Evolutionary conservation across 2,888 invertebrate genomes (phyloP), one percentile per base, ranked within the genome.

Genomic region (Macaria liturata): DNA sequence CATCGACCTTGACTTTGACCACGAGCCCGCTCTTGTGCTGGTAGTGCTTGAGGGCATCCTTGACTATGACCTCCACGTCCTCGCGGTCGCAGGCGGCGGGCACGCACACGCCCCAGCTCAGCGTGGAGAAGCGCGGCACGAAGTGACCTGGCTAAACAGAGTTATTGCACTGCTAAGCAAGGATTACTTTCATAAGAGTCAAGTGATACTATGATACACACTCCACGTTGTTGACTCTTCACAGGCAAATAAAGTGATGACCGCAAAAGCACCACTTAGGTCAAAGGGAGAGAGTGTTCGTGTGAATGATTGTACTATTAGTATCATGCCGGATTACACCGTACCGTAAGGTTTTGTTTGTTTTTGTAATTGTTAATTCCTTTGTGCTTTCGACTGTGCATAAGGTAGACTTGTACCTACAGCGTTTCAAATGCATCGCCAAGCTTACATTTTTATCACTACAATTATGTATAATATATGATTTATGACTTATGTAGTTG

Each of bases 31-130:
- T 92, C 65, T 92, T 93, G 67, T 94, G 94, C 71, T 91, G 89
- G 73, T 95, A 95, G 46, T 92, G 92, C 49, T 92, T 89, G 64
- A 95, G 74, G 52, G 94, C 93, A 59, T 93, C 92, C 65, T 93
- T 92, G 64, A 95, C 75, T 61, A 94, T 81, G 66, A 83, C 81
- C 69, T 93, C 92, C 20, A 94, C 94, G 70, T 94, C 93, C 46
- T 92, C 88, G 31, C 93, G 88, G 30, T 92, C 87, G 75, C 95
- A 95, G 7, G 93, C 92, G 3, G 94, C 91, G 1, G 95, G 95
- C 49, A 95, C 86, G 74, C 95, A 95, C 30, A 95, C 80, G 0
- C 94, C 95, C 95, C 95, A 95, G 72, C 94, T 95, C 65, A 94
- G 86, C 64, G 95, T 94, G 32, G 95, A 94, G 83, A 95, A 95